Conservation (phyloP, 1,140 invertebrate species). For the Pollicipes pollicipes region DNA sequence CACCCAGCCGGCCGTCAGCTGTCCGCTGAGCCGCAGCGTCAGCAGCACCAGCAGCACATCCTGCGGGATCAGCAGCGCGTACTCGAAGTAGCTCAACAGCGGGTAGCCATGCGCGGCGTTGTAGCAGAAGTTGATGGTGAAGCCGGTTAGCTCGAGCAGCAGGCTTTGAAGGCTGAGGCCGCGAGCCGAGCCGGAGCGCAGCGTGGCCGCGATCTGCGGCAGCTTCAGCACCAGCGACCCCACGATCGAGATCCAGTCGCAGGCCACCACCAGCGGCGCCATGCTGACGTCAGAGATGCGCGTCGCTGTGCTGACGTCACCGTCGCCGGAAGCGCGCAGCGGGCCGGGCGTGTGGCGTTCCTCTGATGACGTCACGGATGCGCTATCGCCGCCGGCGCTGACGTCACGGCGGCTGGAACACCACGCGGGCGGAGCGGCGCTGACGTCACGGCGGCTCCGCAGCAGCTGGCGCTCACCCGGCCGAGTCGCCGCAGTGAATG, state of each 20-base stretch:
- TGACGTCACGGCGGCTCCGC: too few species aligned
- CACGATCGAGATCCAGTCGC: background rate
- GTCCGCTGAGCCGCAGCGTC: background rate
- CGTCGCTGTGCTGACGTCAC: too few species aligned
- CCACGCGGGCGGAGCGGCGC: too few species aligned
- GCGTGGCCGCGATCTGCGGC: background rate
- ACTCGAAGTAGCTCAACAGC: background rate
- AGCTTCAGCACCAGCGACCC: background rate
- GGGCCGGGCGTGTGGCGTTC: too few species aligned
- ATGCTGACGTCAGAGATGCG: too few species aligned
- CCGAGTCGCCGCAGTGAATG: too few species aligned
- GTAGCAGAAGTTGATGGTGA: background rate
- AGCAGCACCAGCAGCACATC: constrained; percentile 5
- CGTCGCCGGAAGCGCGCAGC: too few species aligned
- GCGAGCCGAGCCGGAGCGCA: background rate
- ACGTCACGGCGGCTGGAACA: too few species aligned
- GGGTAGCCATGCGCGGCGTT: background rate
- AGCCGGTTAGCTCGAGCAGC: background rate
- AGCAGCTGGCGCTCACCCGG: too few species aligned
- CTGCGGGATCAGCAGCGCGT: constrained; percentile 1
- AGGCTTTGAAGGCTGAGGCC: background rate
- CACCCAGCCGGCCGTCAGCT: background rate
- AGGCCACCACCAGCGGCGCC: background rate
- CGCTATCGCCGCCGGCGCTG: too few species aligned
- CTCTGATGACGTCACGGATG: too few species aligned